Percentiles rank a stretch among this genome's conserved stretches.
phyloP scores from a whole-genome alignment of 2,797 vertebrate species.

The Chelonia mydas region DNA sequence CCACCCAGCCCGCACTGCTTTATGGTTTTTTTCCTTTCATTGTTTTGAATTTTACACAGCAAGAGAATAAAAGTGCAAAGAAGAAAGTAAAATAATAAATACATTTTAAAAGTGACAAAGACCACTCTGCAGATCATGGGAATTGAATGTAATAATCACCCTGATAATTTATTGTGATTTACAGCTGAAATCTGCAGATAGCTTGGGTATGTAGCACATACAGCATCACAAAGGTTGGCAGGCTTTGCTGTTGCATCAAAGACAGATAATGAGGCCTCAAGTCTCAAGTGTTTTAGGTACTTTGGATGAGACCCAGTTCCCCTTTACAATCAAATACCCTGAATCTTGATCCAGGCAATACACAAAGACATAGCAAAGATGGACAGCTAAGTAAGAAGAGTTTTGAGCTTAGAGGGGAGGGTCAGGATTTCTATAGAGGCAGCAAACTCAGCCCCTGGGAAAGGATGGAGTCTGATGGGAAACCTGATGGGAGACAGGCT shows the following conservation, averaged over 20 bases:
- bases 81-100: not conserved
- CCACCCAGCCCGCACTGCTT: rapidly evolving
- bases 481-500: not conserved
- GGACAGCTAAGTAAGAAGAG: not conserved
- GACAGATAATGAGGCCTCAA: rapidly evolving
- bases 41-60: not conserved
- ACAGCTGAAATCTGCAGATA: rapidly evolving
- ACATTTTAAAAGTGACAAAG: rapidly evolving
- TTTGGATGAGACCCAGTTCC: rapidly evolving
- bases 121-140: rapidly evolving
- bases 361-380: not conserved
- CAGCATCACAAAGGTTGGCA: not conserved
- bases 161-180: not conserved
- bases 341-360: too few species aligned
- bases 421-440: not conserved
- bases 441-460: not conserved
- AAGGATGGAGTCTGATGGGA: not conserved
- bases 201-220: rapidly evolving
- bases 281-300: not conserved
- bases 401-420: not conserved
- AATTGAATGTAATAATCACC: rapidly evolving
- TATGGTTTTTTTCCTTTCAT: not conserved
- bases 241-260: rapidly evolving
- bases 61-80: not conserved
- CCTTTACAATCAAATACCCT: not conserved